Evolutionary conservation across 2,888 invertebrate genomes (phyloP), one percentile per base, ranked within the genome.

Genomic region (Epirrhoe tristata): DNA sequence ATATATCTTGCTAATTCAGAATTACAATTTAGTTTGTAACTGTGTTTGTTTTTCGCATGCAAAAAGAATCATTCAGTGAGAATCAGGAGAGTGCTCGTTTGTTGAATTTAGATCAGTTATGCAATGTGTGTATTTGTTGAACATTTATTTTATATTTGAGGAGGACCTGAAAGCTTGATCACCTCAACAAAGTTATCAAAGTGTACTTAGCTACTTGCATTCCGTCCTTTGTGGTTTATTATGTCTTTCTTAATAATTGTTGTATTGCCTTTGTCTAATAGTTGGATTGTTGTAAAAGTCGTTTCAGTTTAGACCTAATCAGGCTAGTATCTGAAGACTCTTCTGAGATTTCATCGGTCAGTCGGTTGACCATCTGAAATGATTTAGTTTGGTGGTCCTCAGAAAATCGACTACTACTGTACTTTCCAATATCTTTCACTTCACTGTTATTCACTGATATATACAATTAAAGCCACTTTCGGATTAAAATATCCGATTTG

Each of bases 31-130:
- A 51, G 34, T 61, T 56, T 69, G 71, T 63, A 67, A 59, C 54
- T 67, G 66, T 67, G 66, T 76, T 70, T 63, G 77, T 67, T 70
- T 71, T 52, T 72, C 70, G 63, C 69, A 72, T 71, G 58, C 63
- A 73, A 58, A 70, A 63, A 65, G 57, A 43, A 54, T 39, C 24
- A 50, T 56, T 63, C 12, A 43, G 24, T 65, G 53, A 36, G 43
- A 56, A 58, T 62, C 43, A 16, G 14, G 51, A 55, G 55, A 66
- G 56, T 62, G 65, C 55, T 65, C 54, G 50, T 66, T 57, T 55
- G 57, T 58, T 68, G 51, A 43, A 55, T 16, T 61, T 58, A 14
- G n/a, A 10, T 6, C 5, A 57, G 32, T 54, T 36, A 31, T 48
- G 46, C 17, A 50, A 17, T 58, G 8, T 48, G 39, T 50, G n/a